Percentiles rank a stretch among this genome's conserved stretches.
Evolutionary conservation across 2,888 invertebrate species (phyloP).

Genomic region (Clostera curtula): DNA sequence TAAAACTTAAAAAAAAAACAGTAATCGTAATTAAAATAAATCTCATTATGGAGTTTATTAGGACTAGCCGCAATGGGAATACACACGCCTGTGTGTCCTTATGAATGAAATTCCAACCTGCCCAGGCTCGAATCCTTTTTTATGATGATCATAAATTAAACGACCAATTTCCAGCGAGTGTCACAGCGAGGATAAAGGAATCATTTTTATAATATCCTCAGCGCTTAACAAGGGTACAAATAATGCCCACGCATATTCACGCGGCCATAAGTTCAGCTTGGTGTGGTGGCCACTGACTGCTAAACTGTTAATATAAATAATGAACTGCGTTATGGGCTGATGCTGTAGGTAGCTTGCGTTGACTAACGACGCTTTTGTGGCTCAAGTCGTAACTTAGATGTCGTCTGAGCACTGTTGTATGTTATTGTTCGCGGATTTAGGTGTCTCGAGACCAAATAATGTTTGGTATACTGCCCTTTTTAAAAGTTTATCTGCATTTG

Average conservation of each 20-base stretch:
- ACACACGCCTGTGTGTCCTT: slow-evolving; percentile 74
- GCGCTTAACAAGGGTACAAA: slow-evolving; percentile 73
- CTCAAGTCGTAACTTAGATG: slow-evolving; percentile 42
- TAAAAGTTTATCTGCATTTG: too few species aligned
- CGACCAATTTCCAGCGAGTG: slow-evolving; percentile 72
- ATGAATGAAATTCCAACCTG: slow-evolving; percentile 76
- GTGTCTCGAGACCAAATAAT: slow-evolving; percentile 16
- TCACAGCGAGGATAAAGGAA: slow-evolving; percentile 73
- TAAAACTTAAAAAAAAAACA: too few species aligned
- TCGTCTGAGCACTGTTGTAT: slow-evolving; percentile 20
- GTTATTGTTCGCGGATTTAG: slow-evolving; percentile 27
- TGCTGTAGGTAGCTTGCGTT: slow-evolving; percentile 61
- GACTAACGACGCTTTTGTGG: slow-evolving; percentile 67
- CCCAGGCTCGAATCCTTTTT: slow-evolving; percentile 69
- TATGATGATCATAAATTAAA: slow-evolving; percentile 70
- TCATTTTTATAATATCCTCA: slow-evolving; percentile 75
- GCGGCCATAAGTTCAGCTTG: slow-evolving; percentile 66
- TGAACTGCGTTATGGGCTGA: slow-evolving; percentile 69
- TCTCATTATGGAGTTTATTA: too few species aligned
- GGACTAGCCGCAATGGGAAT: too few species aligned
- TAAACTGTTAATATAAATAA: slow-evolving; percentile 75
- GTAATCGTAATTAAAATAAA: too few species aligned
- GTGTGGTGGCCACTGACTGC: slow-evolving; percentile 63
- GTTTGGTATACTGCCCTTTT: too few species aligned
- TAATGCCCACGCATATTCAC: slow-evolving; percentile 74